Percentiles rank a stretch among this genome's conserved stretches.
These are phyloP conservation scores for Pilophorus perplexus DNA, from an alignment of 2,888 invertebrate genomes.

Conservation along the genomic window DNA sequence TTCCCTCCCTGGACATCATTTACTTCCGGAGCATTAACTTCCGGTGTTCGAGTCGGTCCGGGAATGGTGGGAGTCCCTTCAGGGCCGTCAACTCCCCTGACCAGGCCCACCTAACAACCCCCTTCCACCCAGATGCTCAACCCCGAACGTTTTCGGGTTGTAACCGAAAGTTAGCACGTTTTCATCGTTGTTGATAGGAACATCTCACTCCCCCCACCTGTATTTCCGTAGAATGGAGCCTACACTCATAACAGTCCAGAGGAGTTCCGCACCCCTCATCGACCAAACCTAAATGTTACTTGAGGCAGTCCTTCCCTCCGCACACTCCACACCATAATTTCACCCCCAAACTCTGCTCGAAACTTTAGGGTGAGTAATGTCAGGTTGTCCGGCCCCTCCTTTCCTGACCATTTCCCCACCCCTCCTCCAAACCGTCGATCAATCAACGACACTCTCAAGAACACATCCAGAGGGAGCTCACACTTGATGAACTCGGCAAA, in stretches of 20 bases:
- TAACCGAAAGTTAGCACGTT: slow-evolving; percentile 13
- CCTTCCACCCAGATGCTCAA: too few relatives aligned
- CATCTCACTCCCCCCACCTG: too few relatives aligned
- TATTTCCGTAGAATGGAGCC: too few relatives aligned
- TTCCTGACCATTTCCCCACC: background rate
- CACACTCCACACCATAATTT: too few relatives aligned
- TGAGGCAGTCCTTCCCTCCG: too few relatives aligned
- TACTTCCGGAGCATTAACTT: slow-evolving; percentile 40
- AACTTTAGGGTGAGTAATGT: slow-evolving; percentile 13
- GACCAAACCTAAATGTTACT: too few relatives aligned
- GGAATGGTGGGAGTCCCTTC: background rate
- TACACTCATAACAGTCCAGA: too few relatives aligned
- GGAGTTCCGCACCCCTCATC: too few relatives aligned
- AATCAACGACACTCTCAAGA: slow-evolving; percentile 29
- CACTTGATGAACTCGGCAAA: background rate
- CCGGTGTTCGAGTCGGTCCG: slow-evolving; percentile 4
- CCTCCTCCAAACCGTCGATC: slow-evolving; percentile 2
- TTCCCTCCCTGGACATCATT: slow-evolving; percentile 35
- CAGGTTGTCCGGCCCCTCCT: background rate
- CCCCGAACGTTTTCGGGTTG: too few relatives aligned
- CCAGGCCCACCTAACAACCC: too few relatives aligned
- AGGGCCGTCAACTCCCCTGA: too few relatives aligned
- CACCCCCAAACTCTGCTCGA: too few relatives aligned
- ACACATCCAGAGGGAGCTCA: background rate
- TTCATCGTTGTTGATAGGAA: background rate